These are phyloP conservation scores for Folsomia candida DNA, from an alignment of 2,888 invertebrate species.

Conservation along the genomic window DNA sequence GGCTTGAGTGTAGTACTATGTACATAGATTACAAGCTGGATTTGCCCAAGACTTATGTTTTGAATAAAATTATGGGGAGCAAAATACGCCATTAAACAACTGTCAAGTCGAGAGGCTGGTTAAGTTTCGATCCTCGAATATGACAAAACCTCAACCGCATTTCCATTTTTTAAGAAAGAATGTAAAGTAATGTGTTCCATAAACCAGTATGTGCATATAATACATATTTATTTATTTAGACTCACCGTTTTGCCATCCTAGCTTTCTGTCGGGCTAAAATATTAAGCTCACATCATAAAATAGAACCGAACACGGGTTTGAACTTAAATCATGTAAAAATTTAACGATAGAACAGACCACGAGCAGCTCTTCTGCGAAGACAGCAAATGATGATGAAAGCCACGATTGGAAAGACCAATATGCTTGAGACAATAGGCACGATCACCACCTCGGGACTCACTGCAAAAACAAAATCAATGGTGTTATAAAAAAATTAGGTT, in stretches of 20 bases:
- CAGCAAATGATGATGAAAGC: conserved; percentile 85
- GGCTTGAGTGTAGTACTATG: too few species aligned
- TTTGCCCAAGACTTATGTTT: too few species aligned
- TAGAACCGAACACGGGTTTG: too few species aligned
- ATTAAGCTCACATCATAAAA: too few species aligned
- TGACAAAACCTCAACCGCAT: neutral
- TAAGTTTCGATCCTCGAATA: neutral
- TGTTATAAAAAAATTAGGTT: too few species aligned
- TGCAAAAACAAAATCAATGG: conserved; percentile 19
- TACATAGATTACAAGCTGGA: too few species aligned
- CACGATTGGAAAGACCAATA: conserved; percentile 81
- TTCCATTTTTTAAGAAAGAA: neutral
- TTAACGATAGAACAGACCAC: too few species aligned
- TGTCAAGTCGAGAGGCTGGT: neutral
- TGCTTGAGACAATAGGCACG: conserved; percentile 61
- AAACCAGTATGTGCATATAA: neutral
- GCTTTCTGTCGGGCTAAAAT: conserved; percentile 79
- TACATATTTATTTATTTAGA: too few species aligned
- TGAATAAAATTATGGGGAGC: too few species aligned
- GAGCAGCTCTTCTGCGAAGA: conserved; percentile 74
- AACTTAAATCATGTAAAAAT: too few species aligned
- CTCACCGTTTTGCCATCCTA: conserved; percentile 60
- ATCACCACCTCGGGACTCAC: conserved; percentile 40
- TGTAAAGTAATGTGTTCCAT: neutral
- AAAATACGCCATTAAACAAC: neutral